Evolutionary conservation across 2,113 vertebrate species (phyloP), one percentile per base, ranked within the genome.

Genomic region (Mesoclemmys tuberculata): DNA sequence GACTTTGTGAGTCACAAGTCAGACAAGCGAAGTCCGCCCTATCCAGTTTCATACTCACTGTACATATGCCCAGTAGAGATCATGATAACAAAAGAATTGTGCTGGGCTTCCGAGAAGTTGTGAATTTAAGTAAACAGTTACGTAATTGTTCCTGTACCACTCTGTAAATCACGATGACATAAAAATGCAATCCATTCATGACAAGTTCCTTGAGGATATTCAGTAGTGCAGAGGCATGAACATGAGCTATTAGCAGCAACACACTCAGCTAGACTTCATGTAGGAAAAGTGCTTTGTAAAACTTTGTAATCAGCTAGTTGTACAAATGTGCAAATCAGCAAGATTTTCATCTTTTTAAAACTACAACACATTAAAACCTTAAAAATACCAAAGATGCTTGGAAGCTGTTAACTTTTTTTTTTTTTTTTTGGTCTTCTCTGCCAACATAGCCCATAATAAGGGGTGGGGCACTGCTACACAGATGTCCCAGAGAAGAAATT

Each of bases 71-170:
- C 64, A 7, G 54, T 95, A 92, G 94, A 93, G 95, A 97, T 93
- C 96, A 94, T 19, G 95, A 96, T 97, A 98, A 98, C 98, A 98
- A 97, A 97, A 98, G 97, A 97, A 97, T 91, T 94, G 87, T 98
- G 95, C 93, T 91, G 94, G 97, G 95, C 96, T 98, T 97, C 93
- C 1, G 1, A 96, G 92, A 97, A 97, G 84, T 55, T 87, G 75
- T 41, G 77, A 95, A 90, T 97, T 97, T 96, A 97, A 97, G 88
- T 94, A 97, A 97, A 97, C 95, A 97, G 90, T 98, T 98, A 97
- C 96, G 96, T 97, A 98, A 97, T 95, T 98, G 93, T 97, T 92
- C 93, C 78, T 94, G 52, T 92, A 82, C 44, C 85, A 98, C 82
- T 56, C 96, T 94, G 89, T 97, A 97, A 98, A 98, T 97, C 96